phyloP scores from a whole-genome alignment of 2,113 vertebrate genomes.

The Colossoma macropomum region DNA sequence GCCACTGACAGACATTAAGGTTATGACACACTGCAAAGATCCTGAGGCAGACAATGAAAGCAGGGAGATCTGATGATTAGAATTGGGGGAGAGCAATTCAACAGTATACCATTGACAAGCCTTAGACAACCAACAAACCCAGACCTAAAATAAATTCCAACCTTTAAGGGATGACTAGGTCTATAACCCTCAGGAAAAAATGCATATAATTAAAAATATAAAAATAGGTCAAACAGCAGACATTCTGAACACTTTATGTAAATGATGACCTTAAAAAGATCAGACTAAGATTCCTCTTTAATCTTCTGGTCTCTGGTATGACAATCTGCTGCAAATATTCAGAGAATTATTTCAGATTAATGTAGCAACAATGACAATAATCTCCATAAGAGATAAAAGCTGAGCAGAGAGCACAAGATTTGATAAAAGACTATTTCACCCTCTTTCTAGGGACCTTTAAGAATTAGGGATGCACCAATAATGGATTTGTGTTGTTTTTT shows the following conservation, averaged over 20 bases:
- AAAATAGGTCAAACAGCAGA: slow-evolving; percentile 20
- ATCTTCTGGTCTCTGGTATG: slow-evolving; percentile 28
- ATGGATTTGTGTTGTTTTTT: not conserved
- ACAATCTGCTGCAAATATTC: slow-evolving; percentile 48
- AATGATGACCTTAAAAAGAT: slow-evolving; percentile 29
- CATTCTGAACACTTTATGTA: slow-evolving; percentile 37
- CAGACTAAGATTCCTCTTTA: slow-evolving; percentile 40
- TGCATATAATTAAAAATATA: slow-evolving; percentile 27
- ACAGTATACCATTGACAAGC: too few relatives aligned
- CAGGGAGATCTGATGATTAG: too few relatives aligned
- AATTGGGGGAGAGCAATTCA: too few relatives aligned
- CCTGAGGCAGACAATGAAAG: too few relatives aligned
- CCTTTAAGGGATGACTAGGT: not conserved
- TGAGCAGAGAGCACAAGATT: not conserved
- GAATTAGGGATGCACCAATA: not conserved
- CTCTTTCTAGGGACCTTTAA: slow-evolving; percentile 14
- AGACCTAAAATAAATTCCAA: not conserved
- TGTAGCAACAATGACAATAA: slow-evolving; percentile 46
- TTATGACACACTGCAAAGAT: too few relatives aligned
- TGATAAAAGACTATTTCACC: slow-evolving; percentile 16
- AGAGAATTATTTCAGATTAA: slow-evolving; percentile 48
- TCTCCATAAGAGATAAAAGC: slow-evolving; percentile 43
- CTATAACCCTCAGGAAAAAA: not conserved
- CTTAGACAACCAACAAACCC: too few relatives aligned
- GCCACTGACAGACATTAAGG: too few relatives aligned